Base-by-base conservation (phyloP, 2,113 vertebrate species). In the Vidua chalybeata region DNA sequence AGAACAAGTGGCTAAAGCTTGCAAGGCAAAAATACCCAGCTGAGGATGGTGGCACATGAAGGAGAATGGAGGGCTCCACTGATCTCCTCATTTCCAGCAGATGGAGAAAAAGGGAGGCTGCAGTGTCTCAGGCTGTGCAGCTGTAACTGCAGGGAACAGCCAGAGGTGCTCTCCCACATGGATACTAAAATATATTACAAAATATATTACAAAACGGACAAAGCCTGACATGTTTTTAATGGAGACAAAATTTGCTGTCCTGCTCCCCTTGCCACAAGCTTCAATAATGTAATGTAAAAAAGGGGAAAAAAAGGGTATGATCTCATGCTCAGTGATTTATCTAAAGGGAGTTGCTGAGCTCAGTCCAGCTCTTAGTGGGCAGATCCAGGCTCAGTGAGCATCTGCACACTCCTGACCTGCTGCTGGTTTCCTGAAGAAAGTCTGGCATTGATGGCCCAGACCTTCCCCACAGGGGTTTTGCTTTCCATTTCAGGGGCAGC, bases 311-410 rank as follows among this genome's bases (percentile, higher is more conserved):
- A 43, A 4, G 6, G 6, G 10, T 78, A 92, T 94, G 91, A 95
- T 72, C 69, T 95, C 89, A 94, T 91, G 39, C 69, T 75, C 4
- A 1, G 45, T 82, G 89, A 55, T 84, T 90, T 94, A 71, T 89
- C 68, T 94, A 13, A 89, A 96, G 80, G 87, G 94, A 89, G 17
- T 11, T 81, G 73, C 69, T 95, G 93, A 67, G 84, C 51, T 79
- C 45, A 78, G 68, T 68, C 84, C 87, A 94, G 66, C 86, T 84
- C 56, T 83, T 27, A 55, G 77, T 1, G 1, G 59, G 54, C 61
- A 88, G 79, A 62, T 39, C 41, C 27, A 89, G 49, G 26, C 66
- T 54, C 19, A 24, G 52, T 13, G 66, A 92, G 45, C 20, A 68
- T 94, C 86, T 75, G 35, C 49, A 41, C 0, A 3, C 41, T 87